phyloP scores from a whole-genome alignment of 2,113 vertebrate species.

The Larimichthys crocea region DNA sequence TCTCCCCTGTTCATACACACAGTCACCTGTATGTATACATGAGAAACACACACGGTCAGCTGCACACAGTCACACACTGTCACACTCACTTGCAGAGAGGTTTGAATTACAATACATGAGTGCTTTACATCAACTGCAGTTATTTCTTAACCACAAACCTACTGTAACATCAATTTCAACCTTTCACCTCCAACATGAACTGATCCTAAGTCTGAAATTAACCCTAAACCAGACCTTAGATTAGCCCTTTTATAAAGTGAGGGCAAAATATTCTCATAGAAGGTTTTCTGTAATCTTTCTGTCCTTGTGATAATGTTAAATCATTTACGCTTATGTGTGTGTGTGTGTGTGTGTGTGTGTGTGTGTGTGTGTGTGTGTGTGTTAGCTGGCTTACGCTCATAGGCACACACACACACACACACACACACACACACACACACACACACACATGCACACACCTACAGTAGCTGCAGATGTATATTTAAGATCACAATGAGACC shows the following conservation, averaged over 20 bases:
- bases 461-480: slow-evolving; percentile 49
- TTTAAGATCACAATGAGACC: slow-evolving; percentile 50
- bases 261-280: neutral
- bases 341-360: neutral
- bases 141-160: neutral
- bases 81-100: slow-evolving; percentile 17
- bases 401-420: too few relatives aligned
- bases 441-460: neutral
- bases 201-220: neutral
- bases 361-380: slow-evolving; percentile 3
- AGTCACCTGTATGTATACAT: slow-evolving; percentile 45
- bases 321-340: neutral
- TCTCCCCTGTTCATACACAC: slow-evolving; percentile 46
- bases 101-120: slow-evolving; percentile 35
- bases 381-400: neutral
- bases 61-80: slow-evolving; percentile 12
- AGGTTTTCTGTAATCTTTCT: neutral
- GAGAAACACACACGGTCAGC: slow-evolving; percentile 7
- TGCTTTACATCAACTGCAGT: neutral
- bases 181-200: slow-evolving; percentile 9
- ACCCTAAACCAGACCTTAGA: neutral
- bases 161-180: neutral
- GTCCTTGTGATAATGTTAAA: slow-evolving; percentile 9
- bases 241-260: neutral
- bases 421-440: neutral